These are phyloP conservation scores for Pachliopta kotzebuea DNA, from an alignment of 2,888 invertebrate species.

Conservation along the genomic window DNA sequence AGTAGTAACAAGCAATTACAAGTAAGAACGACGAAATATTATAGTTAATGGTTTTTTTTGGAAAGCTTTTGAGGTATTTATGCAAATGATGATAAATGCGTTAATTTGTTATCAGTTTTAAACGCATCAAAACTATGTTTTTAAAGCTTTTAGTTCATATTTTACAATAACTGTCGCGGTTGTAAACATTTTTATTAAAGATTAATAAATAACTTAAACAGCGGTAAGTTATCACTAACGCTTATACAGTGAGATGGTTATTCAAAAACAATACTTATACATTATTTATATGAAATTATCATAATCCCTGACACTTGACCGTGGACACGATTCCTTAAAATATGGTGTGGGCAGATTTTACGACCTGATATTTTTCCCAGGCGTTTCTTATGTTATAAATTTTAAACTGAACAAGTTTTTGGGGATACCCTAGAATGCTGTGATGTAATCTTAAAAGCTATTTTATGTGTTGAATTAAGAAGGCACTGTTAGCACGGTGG, in stretches of 20 bases:
- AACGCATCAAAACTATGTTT: too few species aligned
- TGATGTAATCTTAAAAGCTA: conserved; percentile 1
- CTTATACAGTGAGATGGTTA: neutral
- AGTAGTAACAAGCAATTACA: neutral
- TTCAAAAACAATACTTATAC: conserved; percentile 12
- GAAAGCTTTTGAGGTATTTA: too few species aligned
- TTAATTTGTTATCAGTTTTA: too few species aligned
- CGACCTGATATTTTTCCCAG: conserved; percentile 14
- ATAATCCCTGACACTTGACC: conserved; percentile 17
- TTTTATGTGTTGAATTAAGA: conserved; percentile 1
- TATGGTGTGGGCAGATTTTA: conserved; percentile 26
- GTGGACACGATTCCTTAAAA: conserved; percentile 14
- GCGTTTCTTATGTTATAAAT: conserved; percentile 10
- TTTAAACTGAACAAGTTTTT: conserved; percentile 12
- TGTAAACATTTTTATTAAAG: too few species aligned
- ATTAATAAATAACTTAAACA: neutral
- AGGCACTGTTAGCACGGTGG: neutral
- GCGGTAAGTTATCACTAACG: neutral
- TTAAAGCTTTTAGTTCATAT: too few species aligned
- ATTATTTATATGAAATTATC: conserved; percentile 17
- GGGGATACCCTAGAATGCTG: conserved; percentile 9
- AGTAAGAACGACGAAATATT: neutral
- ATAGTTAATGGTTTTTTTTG: too few species aligned
- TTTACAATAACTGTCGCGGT: too few species aligned
- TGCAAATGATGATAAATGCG: too few species aligned